phyloP scores from a whole-genome alignment of 1,140 invertebrate genomes.

The Sinella curviseta region DNA sequence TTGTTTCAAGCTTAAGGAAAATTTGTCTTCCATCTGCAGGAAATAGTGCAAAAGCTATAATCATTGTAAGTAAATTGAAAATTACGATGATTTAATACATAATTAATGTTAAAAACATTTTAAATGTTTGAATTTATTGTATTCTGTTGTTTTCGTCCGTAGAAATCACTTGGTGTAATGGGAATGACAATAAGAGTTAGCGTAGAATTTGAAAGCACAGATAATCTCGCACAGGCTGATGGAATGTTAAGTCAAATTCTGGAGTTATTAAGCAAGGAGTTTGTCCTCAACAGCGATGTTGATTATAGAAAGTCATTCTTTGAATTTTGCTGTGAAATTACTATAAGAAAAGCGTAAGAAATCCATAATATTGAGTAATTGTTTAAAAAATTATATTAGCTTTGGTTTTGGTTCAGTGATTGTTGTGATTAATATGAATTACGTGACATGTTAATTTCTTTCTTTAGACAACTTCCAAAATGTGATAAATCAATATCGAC shows the following conservation, averaged over 20 bases:
- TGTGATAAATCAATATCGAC: constrained; percentile 35
- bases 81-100: not conserved
- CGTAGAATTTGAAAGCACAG: constrained; percentile 4
- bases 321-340: constrained; percentile 24
- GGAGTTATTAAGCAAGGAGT: constrained; percentile 24
- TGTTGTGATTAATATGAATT: no score
- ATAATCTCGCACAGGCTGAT: constrained; percentile 26
- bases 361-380: not conserved
- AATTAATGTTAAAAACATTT: no score
- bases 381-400: not conserved
- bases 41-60: not conserved
- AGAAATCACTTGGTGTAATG: constrained; percentile 26
- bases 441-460: constrained; percentile 11
- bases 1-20: constrained; percentile 15
- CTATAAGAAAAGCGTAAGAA: constrained; percentile 20
- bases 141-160: not conserved
- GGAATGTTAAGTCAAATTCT: constrained; percentile 27
- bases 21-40: not conserved
- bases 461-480: constrained; percentile 33
- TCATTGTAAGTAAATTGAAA: not conserved
- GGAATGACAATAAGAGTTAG: constrained; percentile 15
- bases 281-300: constrained; percentile 7
- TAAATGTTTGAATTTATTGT: no score
- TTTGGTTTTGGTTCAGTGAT: not conserved
- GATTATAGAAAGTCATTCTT: constrained; percentile 17